phyloP scores from a whole-genome alignment of 2,113 vertebrate genomes.

The Notarius lentiginosus region DNA sequence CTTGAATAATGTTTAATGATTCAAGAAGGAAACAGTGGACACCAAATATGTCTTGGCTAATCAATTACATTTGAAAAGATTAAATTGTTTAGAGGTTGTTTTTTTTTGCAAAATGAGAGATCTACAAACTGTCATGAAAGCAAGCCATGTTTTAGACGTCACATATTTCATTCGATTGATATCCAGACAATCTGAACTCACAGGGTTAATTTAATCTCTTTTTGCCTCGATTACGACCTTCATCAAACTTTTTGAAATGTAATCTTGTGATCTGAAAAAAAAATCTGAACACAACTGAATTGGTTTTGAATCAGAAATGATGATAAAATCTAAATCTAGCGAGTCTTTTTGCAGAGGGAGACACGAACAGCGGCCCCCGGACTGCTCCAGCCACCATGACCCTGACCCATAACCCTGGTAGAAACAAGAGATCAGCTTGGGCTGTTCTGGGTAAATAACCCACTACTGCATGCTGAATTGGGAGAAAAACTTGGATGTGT shows the following conservation, averaged over 20 bases:
- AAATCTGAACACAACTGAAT: neutral
- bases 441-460: slow-evolving; percentile 71
- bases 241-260: neutral
- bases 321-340: slow-evolving; percentile 61
- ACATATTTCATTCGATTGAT: neutral
- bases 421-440: slow-evolving; percentile 77
- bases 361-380: slow-evolving; percentile 58
- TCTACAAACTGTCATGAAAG: neutral
- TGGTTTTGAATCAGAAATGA: neutral
- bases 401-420: slow-evolving; percentile 68
- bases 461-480: slow-evolving; percentile 15
- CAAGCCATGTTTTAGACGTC: no score
- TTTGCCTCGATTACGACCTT: neutral
- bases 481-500: slow-evolving; percentile 2
- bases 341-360: slow-evolving; percentile 74
- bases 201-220: neutral
- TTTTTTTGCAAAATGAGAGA: neutral
- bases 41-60: neutral
- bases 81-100: neutral
- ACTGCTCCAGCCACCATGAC: slow-evolving; percentile 57
- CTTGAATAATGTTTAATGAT: neutral
- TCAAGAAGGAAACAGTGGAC: neutral
- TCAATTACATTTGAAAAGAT: neutral
- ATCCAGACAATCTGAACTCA: neutral
- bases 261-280: neutral